phyloP scores from a whole-genome alignment of 2,113 vertebrate species.

The Romanogobio albipinnatus region DNA sequence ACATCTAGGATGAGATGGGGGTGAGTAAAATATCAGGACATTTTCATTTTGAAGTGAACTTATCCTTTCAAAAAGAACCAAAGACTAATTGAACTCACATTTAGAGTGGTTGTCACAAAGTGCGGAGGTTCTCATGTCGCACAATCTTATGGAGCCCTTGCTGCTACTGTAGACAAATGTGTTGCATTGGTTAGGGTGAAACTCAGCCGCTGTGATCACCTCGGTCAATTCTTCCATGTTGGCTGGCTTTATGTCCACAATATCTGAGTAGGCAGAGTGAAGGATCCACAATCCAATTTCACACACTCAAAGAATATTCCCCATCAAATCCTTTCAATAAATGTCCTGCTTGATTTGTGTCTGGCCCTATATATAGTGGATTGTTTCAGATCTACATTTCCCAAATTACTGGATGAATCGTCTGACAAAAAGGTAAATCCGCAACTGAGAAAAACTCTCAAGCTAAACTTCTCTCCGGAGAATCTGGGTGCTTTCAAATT shows the following conservation, averaged over 20 bases:
- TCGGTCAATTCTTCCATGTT: slow-evolving; percentile 92
- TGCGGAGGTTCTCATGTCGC: slow-evolving; percentile 85
- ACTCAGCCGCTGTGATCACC: slow-evolving; percentile 87
- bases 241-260: slow-evolving; percentile 87
- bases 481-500: background rate
- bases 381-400: background rate
- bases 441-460: background rate
- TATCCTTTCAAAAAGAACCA: background rate
- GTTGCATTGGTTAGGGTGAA: slow-evolving; percentile 89
- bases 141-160: slow-evolving; percentile 88
- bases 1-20: no score
- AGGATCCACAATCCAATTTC: slow-evolving; percentile 42
- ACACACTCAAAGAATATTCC: background rate
- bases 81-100: slow-evolving; percentile 72
- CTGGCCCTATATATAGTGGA: background rate
- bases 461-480: background rate
- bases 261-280: slow-evolving; percentile 74
- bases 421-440: background rate
- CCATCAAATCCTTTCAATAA: slow-evolving; percentile 7
- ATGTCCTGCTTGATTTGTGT: background rate
- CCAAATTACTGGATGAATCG: background rate
- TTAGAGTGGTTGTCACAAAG: slow-evolving; percentile 88
- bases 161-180: slow-evolving; percentile 91
- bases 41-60: no score
- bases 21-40: no score